Evolutionary conservation across 2,113 vertebrate species (phyloP).

Genomic region (Xenopus borealis): DNA sequence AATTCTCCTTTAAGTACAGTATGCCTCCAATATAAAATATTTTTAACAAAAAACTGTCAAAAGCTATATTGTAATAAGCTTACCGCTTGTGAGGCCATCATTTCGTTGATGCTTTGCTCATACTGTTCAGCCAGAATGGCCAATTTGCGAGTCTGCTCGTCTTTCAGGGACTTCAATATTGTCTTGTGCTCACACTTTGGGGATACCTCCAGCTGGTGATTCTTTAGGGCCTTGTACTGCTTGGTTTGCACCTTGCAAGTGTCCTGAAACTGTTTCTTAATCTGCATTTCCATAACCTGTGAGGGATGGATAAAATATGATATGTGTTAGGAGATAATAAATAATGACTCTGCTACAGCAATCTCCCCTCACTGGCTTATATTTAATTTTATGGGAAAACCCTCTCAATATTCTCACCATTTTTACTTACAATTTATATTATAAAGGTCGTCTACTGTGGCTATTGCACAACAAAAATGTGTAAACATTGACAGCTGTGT

Average conservation of each 20-base stretch:
- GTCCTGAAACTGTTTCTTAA: constrained; percentile 99
- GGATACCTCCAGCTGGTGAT: constrained; percentile 98
- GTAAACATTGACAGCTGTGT: no score
- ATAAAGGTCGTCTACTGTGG: no score
- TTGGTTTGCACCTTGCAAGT: constrained; percentile 99
- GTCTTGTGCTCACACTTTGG: constrained; percentile 98
- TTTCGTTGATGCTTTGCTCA: constrained; percentile 98
- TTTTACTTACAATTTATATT: no score
- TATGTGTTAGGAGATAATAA: no score
- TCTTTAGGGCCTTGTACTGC: constrained; percentile 98
- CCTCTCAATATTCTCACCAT: no score
- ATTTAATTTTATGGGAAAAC: no score
- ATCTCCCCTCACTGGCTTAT: no score
- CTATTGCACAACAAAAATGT: no score
- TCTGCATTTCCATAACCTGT: constrained; percentile 97
- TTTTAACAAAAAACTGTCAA: no score
- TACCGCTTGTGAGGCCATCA: constrained; percentile 98
- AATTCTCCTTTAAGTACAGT: no score
- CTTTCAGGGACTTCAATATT: constrained; percentile 95
- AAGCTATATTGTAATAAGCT: constrained; percentile 46
- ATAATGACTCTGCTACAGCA: no score
- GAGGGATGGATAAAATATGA: constrained; percentile 20
- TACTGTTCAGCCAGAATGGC: constrained; percentile 98
- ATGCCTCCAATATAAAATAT: no score
- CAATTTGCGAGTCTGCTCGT: constrained; percentile 97